These are phyloP conservation scores for Tetranychus truncatus DNA, from an alignment of 2,888 invertebrate genomes.

Conservation along the genomic window DNA sequence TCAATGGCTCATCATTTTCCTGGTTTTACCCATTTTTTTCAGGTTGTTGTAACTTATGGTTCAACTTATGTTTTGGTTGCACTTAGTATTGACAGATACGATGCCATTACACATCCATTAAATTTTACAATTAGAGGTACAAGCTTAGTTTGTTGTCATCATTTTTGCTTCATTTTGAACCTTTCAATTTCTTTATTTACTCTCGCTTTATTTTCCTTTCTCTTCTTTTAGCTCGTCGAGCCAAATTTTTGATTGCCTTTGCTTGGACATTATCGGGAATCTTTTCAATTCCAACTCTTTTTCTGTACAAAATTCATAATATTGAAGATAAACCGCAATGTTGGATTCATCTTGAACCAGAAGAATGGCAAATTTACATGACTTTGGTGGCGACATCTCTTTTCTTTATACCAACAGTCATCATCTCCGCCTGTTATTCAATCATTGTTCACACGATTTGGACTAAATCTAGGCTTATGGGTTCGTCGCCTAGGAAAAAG, in stretches of 20 bases:
- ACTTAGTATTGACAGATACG: constrained; percentile 74
- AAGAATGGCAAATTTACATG: constrained; percentile 75
- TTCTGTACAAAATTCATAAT: constrained; percentile 57
- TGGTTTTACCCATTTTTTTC: no score
- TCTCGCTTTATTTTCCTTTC: not conserved
- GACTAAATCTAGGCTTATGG: constrained; percentile 42
- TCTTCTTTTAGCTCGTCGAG: constrained; percentile 67
- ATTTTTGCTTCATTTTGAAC: not conserved
- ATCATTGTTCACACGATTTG: constrained; percentile 80
- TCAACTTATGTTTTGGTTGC: constrained; percentile 82
- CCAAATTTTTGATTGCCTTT: constrained; percentile 52
- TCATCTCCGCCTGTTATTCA: constrained; percentile 72
- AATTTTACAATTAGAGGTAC: constrained; percentile 88
- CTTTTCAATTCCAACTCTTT: constrained; percentile 55
- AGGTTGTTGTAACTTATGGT: constrained; percentile 73
- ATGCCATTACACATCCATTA: constrained; percentile 83
- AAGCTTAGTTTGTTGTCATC: constrained; percentile 29
- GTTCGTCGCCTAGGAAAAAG: not conserved
- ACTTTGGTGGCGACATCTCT: constrained; percentile 57
- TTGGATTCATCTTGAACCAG: constrained; percentile 62
- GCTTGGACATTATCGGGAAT: constrained; percentile 66
- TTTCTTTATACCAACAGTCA: constrained; percentile 65
- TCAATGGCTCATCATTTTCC: not conserved
- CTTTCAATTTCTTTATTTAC: not conserved
- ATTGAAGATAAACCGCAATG: constrained; percentile 61